Evolutionary conservation across 2,797 vertebrate species (phyloP).

Genomic region (Pelobates cultripes): DNA sequence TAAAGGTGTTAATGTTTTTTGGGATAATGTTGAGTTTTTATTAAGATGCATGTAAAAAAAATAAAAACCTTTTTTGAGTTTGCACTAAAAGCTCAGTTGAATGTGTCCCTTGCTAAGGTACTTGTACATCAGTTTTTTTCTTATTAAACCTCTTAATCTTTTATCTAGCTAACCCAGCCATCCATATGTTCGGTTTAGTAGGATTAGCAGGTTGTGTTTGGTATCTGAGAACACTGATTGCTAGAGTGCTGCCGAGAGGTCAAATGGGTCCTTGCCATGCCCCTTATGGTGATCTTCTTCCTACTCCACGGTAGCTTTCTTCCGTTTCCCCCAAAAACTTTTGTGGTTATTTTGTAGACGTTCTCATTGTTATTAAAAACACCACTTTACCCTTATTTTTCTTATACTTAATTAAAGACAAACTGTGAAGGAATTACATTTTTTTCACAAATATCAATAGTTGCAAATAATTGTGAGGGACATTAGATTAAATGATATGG

Average conservation of each 20-base stretch:
- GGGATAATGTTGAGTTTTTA: too few relatives aligned
- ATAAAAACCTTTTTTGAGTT: conserved; percentile 12
- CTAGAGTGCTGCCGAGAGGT: not conserved
- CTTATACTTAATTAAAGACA: not conserved
- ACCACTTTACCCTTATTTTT: not conserved
- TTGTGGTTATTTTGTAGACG: not conserved
- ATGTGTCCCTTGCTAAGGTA: not conserved
- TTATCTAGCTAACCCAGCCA: conserved; percentile 60
- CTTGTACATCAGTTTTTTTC: conserved; percentile 21
- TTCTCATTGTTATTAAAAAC: not conserved
- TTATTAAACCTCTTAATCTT: conserved; percentile 59
- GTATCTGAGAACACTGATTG: conserved; percentile 11
- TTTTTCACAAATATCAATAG: not conserved
- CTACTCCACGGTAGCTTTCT: not conserved
- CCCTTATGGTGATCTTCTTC: too few relatives aligned
- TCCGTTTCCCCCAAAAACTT: not conserved
- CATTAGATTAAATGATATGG: not conserved
- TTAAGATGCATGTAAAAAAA: not conserved
- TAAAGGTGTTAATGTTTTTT: too few relatives aligned
- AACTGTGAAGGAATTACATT: not conserved
- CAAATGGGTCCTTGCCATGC: not conserved
- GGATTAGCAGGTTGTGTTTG: conserved; percentile 51
- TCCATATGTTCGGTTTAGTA: conserved; percentile 46
- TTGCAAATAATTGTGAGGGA: not conserved
- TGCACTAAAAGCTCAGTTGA: not conserved